Evolutionary conservation across 2,888 invertebrate genomes (phyloP), one percentile per base, ranked within the genome.

Genomic region (Stictocephala bisonia): DNA sequence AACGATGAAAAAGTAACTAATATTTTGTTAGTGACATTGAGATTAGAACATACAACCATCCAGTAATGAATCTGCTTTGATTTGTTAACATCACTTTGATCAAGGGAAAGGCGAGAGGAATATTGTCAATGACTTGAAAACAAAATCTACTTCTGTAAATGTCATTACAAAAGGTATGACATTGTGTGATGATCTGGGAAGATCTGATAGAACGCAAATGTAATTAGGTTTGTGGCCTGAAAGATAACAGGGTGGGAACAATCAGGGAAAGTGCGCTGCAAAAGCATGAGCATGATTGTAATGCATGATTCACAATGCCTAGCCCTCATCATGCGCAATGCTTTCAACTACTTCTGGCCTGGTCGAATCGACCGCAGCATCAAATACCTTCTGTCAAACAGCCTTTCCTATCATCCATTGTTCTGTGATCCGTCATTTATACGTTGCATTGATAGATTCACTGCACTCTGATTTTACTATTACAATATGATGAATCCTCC

Each of bases 201-300:
- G 44, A 44, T 44, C 44, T 44, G 44, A 44, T 64, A 64, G 64
- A 64, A 15, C 64, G 27, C 27, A 20, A 40, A 27, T 44, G 64
- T 64, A 64, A 64, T 64, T 64, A 44, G 64, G 64, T 64, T 64
- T 64, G 64, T 64, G 64, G 24, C 41, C 41, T 40, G 64, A 22
- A 64, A 64, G 64, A 64, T 64, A 64, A 64, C 64, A 64, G 26
- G 44, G 44, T 44, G 24, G 64, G 44, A 64, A 64, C 64, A 64
- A 64, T 64, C 64, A 64, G 22, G 40, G 64, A 64, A 64, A 64
- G 64, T 64, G 64, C 64, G 44, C 2, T 27, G 27, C 64, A 64
- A 64, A 64, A 64, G 44, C 60, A 35, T 31, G 35, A 60, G 60
- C 60, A 56, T 56, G 56, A 29, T n/a, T n/a, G 31, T 7, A n/a